Conservation (phyloP, 2,888 invertebrate species). For the Hypercompe scribonia region DNA sequence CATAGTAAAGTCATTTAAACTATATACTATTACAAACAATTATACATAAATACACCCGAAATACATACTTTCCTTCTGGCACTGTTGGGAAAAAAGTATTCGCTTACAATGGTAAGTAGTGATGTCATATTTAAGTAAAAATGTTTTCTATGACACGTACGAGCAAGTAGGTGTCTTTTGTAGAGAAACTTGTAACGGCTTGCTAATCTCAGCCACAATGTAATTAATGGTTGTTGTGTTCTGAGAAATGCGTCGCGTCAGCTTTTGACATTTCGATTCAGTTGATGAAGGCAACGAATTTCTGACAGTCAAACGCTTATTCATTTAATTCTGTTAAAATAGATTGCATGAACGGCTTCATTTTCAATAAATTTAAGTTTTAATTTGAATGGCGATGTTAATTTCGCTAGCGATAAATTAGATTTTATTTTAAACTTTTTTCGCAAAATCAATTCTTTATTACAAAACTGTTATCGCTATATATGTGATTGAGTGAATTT, state of each 20-base stretch:
- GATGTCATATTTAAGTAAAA: neutral
- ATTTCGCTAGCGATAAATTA: constrained; percentile 11
- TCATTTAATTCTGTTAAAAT: constrained; percentile 35
- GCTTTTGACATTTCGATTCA: constrained; percentile 59
- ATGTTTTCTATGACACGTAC: neutral
- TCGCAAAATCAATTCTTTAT: neutral
- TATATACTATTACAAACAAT: neutral
- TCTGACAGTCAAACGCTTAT: constrained; percentile 53
- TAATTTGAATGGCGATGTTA: constrained; percentile 8
- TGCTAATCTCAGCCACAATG: constrained; percentile 24
- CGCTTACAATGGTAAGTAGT: neutral
- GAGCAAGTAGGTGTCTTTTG: constrained; percentile 8
- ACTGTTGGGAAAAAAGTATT: neutral
- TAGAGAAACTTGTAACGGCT: constrained; percentile 25
- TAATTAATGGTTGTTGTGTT: constrained; percentile 42
- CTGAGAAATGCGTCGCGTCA: constrained; percentile 39
- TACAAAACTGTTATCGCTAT: neutral
- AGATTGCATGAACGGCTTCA: constrained; percentile 5
- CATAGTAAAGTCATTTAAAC: neutral
- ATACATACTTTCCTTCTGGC: neutral
- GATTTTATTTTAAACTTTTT: neutral
- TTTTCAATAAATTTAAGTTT: constrained; percentile 20
- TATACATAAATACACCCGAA: neutral
- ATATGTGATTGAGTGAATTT: constrained; percentile 22
- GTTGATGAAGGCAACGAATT: constrained; percentile 59